Percentiles rank a stretch among this genome's conserved stretches.
Evolutionary conservation across 2,888 invertebrate genomes (phyloP).

Genomic region (Plagodis pulveraria): DNA sequence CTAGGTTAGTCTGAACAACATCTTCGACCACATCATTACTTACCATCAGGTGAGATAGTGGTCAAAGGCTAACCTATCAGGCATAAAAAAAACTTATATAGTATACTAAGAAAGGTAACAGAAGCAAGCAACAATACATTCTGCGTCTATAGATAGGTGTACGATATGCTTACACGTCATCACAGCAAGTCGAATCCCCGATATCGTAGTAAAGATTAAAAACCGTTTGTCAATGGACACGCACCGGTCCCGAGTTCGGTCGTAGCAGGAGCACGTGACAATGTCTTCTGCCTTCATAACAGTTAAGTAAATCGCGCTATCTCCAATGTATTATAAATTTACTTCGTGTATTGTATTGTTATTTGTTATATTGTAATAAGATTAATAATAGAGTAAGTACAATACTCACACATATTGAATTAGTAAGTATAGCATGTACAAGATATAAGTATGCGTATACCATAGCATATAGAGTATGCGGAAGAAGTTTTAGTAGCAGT

Average conservation of each 20-base stretch:
- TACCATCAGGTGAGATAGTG: too few species aligned
- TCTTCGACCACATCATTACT: too few species aligned
- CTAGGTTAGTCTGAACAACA: too few species aligned
- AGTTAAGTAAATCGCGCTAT: conserved; percentile 33
- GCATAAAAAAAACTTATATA: too few species aligned
- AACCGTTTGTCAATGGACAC: conserved; percentile 21
- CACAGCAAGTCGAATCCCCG: neutral
- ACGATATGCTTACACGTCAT: neutral
- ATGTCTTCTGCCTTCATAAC: conserved; percentile 32
- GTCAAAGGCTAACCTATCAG: too few species aligned
- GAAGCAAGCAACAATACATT: neutral
- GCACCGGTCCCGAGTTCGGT: conserved; percentile 19
- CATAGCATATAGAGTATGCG: too few species aligned
- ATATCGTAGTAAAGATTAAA: neutral
- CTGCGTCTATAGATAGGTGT: neutral
- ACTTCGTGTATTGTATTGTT: conserved; percentile 14
- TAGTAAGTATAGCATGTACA: neutral
- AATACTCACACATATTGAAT: neutral
- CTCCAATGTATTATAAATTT: conserved; percentile 30
- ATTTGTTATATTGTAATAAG: conserved; percentile 1
- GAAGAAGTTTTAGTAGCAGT: too few species aligned
- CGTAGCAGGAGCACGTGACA: conserved; percentile 28
- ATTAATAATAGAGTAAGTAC: too few species aligned
- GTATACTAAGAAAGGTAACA: too few species aligned
- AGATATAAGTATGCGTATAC: too few species aligned